These are phyloP conservation scores for Hypselothyrea guttata DNA, from an alignment of 2,888 invertebrate genomes.

Conservation along the genomic window DNA sequence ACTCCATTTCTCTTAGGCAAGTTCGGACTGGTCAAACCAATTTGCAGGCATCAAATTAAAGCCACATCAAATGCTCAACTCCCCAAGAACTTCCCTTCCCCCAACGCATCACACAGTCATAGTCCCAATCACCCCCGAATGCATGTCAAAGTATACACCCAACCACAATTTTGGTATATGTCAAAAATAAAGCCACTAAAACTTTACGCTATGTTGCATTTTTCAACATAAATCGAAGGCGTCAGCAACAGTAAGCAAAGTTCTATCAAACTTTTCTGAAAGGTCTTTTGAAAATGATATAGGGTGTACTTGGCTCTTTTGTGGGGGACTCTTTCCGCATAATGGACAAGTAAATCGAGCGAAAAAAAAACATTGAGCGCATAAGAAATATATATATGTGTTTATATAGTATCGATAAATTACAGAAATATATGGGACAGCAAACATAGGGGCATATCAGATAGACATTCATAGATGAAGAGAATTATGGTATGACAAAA, in stretches of 20 bases:
- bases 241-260: conserved; percentile 54
- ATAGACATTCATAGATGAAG: too few species aligned
- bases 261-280: conserved; percentile 32
- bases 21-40: conserved; percentile 66
- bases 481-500: too few species aligned
- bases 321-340: conserved; percentile 39
- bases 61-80: conserved; percentile 51
- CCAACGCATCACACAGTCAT: neutral
- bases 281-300: conserved; percentile 32
- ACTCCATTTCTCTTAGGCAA: conserved; percentile 9
- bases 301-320: conserved; percentile 16
- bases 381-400: conserved; percentile 10
- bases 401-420: conserved; percentile 26
- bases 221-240: conserved; percentile 65
- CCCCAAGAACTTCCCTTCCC: neutral
- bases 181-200: conserved; percentile 49
- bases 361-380: conserved; percentile 39
- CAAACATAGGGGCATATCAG: neutral
- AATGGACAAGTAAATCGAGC: conserved; percentile 56
- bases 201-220: conserved; percentile 65
- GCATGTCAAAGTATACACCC: conserved; percentile 2
- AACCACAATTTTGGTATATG: conserved; percentile 17
- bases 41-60: conserved; percentile 70
- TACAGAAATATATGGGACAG: neutral
- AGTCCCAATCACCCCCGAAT: neutral